Percentiles rank a stretch among this genome's conserved stretches.
Conservation (phyloP, 2,113 vertebrate species). For the Rhizomys pruinosus region DNA sequence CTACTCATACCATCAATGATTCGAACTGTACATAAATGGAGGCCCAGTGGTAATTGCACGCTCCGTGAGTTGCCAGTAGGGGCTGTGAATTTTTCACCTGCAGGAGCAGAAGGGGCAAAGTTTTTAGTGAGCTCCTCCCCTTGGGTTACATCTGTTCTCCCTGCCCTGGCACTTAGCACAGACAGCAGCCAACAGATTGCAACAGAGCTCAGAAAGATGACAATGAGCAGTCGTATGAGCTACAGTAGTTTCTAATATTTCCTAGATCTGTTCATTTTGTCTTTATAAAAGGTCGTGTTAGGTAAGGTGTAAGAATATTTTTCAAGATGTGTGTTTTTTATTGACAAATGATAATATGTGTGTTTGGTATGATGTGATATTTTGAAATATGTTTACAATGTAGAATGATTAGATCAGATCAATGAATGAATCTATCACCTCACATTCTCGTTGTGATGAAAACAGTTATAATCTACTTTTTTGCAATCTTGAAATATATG, state of each 20-base stretch:
- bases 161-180: not conserved
- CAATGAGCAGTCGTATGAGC: not conserved
- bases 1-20: not conserved
- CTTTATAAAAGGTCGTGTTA: not conserved
- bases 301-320: not conserved
- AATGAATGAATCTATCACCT: not conserved
- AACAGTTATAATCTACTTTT: not conserved
- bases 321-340: not conserved
- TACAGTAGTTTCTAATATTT: not conserved
- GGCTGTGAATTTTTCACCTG: not conserved
- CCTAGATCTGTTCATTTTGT: not conserved
- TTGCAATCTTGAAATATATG: not conserved
- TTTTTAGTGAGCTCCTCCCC: conserved; percentile 24
- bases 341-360: not conserved
- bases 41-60: too few species aligned
- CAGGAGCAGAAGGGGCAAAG: not conserved
- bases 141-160: conserved; percentile 58
- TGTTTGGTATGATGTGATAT: not conserved
- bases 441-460: not conserved
- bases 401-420: not conserved
- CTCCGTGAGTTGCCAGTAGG: not conserved
- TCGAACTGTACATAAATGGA: not conserved
- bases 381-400: not conserved
- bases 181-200: not conserved
- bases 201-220: not conserved